These are phyloP conservation scores for Pagrus major DNA, from an alignment of 2,113 vertebrate genomes.

Conservation along the genomic window DNA sequence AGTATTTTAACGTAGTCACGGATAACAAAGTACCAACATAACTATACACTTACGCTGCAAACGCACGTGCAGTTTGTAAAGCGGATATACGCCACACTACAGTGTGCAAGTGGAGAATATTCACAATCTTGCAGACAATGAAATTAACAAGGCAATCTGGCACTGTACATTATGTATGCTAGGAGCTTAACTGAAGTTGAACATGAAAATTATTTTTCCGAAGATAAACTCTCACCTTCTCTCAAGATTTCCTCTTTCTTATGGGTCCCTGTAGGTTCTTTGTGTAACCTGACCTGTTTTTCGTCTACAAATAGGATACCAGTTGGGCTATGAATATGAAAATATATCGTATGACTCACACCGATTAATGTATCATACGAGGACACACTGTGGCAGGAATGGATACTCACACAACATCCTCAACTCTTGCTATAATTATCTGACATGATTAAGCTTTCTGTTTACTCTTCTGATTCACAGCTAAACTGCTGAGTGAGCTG, in stretches of 20 bases:
- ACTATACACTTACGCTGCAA: too few species aligned
- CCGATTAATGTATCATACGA: slow-evolving; percentile 17
- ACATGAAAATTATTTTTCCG: not conserved
- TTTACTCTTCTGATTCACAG: slow-evolving; percentile 49
- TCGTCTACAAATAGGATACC: not conserved
- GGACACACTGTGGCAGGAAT: not conserved
- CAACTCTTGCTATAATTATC: slow-evolving; percentile 53
- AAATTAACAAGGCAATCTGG: not conserved
- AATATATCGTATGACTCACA: slow-evolving; percentile 13
- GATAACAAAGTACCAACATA: too few species aligned
- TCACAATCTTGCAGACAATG: not conserved
- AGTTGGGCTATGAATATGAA: slow-evolving; percentile 6
- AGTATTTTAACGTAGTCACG: too few species aligned
- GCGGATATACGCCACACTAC: too few species aligned
- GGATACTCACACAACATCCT: slow-evolving; percentile 18
- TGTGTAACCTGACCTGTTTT: not conserved
- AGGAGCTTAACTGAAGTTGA: not conserved
- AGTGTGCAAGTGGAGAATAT: too few species aligned
- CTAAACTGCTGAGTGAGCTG: slow-evolving; percentile 54
- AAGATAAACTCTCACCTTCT: not conserved
- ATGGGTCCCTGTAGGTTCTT: not conserved
- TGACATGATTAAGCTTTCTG: slow-evolving; percentile 47
- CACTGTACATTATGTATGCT: not conserved
- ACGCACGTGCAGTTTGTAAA: too few species aligned
- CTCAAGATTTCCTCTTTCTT: not conserved